Percentiles rank a stretch among this genome's conserved stretches.
Conservation (phyloP, 2,113 vertebrate genomes). For the Cheilinus undulatus region DNA sequence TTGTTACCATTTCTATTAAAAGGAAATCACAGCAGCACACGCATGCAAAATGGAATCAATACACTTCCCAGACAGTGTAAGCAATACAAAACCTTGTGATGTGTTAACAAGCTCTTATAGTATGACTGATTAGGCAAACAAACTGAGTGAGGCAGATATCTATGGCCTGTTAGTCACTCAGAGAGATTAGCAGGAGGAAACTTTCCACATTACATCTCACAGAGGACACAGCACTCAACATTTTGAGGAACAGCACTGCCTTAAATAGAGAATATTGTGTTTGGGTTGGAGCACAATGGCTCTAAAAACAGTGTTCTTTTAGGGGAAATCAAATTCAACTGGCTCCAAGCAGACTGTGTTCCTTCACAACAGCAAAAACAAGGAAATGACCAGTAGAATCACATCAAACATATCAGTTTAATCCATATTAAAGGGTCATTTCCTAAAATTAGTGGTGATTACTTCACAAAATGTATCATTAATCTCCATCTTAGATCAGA, state of each 20-base stretch:
- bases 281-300: slow-evolving; percentile 15
- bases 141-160: not conserved
- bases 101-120: not conserved
- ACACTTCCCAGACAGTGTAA: not conserved
- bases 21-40: not conserved
- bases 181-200: not conserved
- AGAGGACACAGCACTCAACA: slow-evolving; percentile 7
- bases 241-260: slow-evolving; percentile 24
- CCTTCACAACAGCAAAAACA: not conserved
- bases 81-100: not conserved
- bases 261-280: slow-evolving; percentile 44
- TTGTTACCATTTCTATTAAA: not conserved
- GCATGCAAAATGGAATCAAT: slow-evolving; percentile 6
- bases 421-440: not conserved
- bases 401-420: not conserved
- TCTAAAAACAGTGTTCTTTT: not conserved
- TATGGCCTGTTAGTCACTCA: not conserved
- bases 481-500: not conserved
- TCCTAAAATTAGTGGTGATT: too few species aligned
- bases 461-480: not conserved
- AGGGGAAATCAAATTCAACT: not conserved
- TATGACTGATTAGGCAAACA: not conserved
- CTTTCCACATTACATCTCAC: slow-evolving; percentile 11
- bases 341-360: not conserved
- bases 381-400: not conserved